Percentiles rank a stretch among this genome's conserved stretches.
Conservation (phyloP, 2,888 invertebrate species). For the Exephanes ischioxanthus region DNA sequence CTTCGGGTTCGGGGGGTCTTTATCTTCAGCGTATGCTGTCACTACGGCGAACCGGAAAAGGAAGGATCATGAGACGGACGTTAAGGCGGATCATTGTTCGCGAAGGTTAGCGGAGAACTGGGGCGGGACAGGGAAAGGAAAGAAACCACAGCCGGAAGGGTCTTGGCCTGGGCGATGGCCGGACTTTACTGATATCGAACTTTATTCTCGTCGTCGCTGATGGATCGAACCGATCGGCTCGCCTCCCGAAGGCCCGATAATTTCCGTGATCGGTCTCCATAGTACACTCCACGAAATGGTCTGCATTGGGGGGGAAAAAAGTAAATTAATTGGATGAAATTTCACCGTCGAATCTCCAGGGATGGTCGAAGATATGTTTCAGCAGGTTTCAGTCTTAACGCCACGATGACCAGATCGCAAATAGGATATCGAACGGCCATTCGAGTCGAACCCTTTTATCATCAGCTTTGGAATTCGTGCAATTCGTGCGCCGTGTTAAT, state of each 20-base stretch:
- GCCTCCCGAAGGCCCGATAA: conserved; percentile 38
- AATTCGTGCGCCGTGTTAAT: not conserved
- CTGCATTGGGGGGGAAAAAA: conserved; percentile 22
- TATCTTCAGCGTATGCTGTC: conserved; percentile 48
- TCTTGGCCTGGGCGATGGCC: conserved; percentile 15
- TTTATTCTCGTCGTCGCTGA: conserved; percentile 62
- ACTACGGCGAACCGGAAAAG: conserved; percentile 66
- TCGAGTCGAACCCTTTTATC: not conserved
- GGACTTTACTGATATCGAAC: conserved; percentile 53
- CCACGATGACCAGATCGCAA: not conserved
- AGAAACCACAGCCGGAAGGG: conserved; percentile 39
- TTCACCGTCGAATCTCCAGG: conserved; percentile 19
- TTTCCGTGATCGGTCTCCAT: conserved; percentile 55
- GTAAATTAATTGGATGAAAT: conserved; percentile 29
- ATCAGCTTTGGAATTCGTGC: not conserved
- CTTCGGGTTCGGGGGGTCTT: conserved; percentile 53
- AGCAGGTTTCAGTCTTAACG: conserved; percentile 15
- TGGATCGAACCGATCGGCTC: conserved; percentile 61
- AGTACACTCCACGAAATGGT: conserved; percentile 42
- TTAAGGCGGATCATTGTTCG: conserved; percentile 64
- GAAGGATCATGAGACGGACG: conserved; percentile 58
- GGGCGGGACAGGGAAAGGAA: conserved; percentile 49
- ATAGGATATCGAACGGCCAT: not conserved
- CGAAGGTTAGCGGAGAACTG: conserved; percentile 44
- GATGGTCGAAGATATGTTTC: conserved; percentile 41